Evolutionary conservation across 1,140 invertebrate genomes (phyloP).

Genomic region (Drosophila leontia): DNA sequence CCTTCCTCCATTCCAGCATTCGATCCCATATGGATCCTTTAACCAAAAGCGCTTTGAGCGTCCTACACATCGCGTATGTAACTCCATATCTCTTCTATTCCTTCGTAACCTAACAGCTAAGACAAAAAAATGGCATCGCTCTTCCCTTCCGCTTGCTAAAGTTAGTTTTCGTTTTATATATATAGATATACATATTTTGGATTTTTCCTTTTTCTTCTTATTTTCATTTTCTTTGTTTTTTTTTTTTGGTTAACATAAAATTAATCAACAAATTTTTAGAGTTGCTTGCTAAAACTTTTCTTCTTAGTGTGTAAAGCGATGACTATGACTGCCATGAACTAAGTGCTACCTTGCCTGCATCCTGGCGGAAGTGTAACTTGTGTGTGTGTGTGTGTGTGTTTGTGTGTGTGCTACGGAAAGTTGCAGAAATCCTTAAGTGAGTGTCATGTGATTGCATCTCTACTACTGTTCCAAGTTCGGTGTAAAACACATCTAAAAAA

Average conservation of each 20-base stretch:
- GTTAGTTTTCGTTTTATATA: conserved; percentile 36
- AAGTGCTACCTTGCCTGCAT: neutral
- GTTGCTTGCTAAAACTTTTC: conserved; percentile 57
- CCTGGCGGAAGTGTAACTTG: conserved; percentile 1
- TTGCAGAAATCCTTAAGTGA: conserved; percentile 53
- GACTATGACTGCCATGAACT: neutral
- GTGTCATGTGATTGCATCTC: conserved; percentile 20
- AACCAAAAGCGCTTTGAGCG: conserved; percentile 76
- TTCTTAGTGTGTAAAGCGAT: conserved; percentile 36
- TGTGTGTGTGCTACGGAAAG: conserved; percentile 59
- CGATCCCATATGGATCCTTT: conserved; percentile 36
- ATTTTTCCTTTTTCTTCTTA: conserved; percentile 2
- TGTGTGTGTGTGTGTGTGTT: conserved; percentile 23
- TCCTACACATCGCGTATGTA: conserved; percentile 62
- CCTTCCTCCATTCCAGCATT: conserved; percentile 35
- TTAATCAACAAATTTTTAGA: conserved; percentile 80
- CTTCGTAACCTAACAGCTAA: conserved; percentile 61
- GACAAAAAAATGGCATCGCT: conserved; percentile 59
- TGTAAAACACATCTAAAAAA: conserved; percentile 64
- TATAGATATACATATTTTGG: conserved; percentile 40
- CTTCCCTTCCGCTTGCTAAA: conserved; percentile 20
- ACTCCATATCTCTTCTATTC: neutral
- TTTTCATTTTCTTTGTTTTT: conserved; percentile 22
- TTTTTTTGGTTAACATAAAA: conserved; percentile 69
- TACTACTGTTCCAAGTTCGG: conserved; percentile 10